A percentile compares a stretch with the other conserved stretches of the same genome.
Evolutionary conservation across 2,113 vertebrate species (phyloP).

Genomic region (Ciconia maguari): DNA sequence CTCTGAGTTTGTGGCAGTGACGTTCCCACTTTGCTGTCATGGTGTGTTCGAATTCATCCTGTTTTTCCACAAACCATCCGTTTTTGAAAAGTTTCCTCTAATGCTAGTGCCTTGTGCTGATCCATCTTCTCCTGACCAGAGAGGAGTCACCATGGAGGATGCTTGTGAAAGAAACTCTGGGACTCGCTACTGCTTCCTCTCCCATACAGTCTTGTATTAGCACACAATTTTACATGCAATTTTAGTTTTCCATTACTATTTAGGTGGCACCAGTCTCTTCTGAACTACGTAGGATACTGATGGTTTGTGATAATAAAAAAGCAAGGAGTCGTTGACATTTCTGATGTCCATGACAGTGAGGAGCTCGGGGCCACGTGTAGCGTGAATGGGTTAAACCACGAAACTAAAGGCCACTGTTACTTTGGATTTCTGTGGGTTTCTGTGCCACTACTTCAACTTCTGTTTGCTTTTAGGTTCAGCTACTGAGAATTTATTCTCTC

Average conservation of each 20-base stretch:
- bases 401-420: background rate
- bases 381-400: background rate
- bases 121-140: background rate
- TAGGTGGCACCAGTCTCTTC: background rate
- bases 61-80: background rate
- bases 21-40: fast-evolving
- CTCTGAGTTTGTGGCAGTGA: background rate
- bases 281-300: background rate
- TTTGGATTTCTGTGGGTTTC: background rate
- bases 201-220: background rate
- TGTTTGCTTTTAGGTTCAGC: background rate
- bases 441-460: background rate
- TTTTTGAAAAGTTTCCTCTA: background rate
- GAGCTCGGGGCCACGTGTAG: background rate
- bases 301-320: background rate
- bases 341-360: background rate
- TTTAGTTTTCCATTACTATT: background rate
- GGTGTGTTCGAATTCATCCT: background rate
- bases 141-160: background rate
- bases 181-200: background rate
- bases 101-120: background rate
- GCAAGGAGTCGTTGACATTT: background rate
- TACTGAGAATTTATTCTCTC: background rate
- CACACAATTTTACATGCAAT: background rate
- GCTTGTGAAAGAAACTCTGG: background rate